These are phyloP conservation scores for Cosmorhoe ocellata DNA, from an alignment of 2,888 invertebrate genomes.

Conservation along the genomic window DNA sequence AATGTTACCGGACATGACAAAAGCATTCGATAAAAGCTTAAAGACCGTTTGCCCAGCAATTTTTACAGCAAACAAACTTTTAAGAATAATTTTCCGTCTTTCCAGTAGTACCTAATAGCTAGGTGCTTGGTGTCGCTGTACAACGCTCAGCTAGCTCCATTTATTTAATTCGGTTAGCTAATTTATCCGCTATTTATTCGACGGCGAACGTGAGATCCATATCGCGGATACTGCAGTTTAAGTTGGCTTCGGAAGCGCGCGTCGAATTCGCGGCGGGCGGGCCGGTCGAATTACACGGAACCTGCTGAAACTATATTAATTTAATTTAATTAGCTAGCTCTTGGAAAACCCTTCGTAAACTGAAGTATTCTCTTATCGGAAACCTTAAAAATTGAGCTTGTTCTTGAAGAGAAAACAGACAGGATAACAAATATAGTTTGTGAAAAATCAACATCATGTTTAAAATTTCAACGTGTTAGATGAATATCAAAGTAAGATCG, in stretches of 20 bases:
- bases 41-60: constrained; percentile 36
- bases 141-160: constrained; percentile 49
- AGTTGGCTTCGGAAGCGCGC: constrained; percentile 59
- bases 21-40: constrained; percentile 45
- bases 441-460: constrained; percentile 24
- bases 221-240: constrained; percentile 67
- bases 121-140: constrained; percentile 35
- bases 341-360: background rate
- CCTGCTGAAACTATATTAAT: constrained; percentile 36
- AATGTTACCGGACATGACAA: constrained; percentile 44
- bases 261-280: constrained; percentile 67
- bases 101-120: background rate
- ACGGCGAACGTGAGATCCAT: constrained; percentile 77
- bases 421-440: constrained; percentile 37
- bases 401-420: constrained; percentile 33
- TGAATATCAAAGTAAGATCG: constrained; percentile 32
- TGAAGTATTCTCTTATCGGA: too few species aligned
- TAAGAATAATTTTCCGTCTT: background rate
- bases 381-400: too few species aligned
- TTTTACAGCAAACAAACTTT: constrained; percentile 24
- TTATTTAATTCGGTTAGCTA: constrained; percentile 74
- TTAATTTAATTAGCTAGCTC: constrained; percentile 36
- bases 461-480: constrained; percentile 18
- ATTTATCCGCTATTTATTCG: constrained; percentile 77
- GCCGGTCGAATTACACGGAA: constrained; percentile 47